Evolutionary conservation across 2,113 vertebrate genomes (phyloP).

Genomic region (Sprattus sprattus): DNA sequence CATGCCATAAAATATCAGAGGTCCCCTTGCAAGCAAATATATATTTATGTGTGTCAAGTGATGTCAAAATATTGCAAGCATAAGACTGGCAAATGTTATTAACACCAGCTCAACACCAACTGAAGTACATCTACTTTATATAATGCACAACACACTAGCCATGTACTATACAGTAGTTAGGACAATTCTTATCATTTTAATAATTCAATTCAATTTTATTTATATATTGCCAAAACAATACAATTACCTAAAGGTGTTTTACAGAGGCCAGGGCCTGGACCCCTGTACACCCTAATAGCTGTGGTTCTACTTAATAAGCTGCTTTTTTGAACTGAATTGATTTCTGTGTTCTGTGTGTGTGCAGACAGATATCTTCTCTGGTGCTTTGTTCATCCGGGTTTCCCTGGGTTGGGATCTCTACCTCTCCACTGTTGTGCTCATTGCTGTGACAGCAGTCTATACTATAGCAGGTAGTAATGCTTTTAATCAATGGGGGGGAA

Average conservation of each 20-base stretch:
- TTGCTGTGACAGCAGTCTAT: conserved; percentile 85
- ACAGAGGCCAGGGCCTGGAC: too few species aligned
- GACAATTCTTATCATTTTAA: too few species aligned
- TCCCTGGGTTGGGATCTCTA: conserved; percentile 89
- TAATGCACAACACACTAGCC: too few species aligned
- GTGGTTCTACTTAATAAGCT: background rate
- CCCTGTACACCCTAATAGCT: too few species aligned
- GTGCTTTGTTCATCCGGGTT: conserved; percentile 87
- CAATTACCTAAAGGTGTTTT: too few species aligned
- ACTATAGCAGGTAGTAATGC: conserved; percentile 82
- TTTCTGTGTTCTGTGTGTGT: background rate
- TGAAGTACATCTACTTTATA: too few species aligned
- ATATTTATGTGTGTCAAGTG: too few species aligned
- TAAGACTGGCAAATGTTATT: background rate
- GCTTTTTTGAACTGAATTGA: background rate
- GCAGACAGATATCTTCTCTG: conserved; percentile 89
- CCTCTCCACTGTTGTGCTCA: conserved; percentile 81
- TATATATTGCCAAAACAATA: too few species aligned
- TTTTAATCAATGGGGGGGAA: background rate
- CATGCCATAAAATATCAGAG: too few species aligned
- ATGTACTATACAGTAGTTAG: too few species aligned
- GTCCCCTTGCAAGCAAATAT: background rate
- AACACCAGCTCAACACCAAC: background rate
- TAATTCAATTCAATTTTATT: too few species aligned
- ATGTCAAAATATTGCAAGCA: too few species aligned